Conservation (phyloP, 2,797 vertebrate genomes). For the Lepus townsendii region DNA sequence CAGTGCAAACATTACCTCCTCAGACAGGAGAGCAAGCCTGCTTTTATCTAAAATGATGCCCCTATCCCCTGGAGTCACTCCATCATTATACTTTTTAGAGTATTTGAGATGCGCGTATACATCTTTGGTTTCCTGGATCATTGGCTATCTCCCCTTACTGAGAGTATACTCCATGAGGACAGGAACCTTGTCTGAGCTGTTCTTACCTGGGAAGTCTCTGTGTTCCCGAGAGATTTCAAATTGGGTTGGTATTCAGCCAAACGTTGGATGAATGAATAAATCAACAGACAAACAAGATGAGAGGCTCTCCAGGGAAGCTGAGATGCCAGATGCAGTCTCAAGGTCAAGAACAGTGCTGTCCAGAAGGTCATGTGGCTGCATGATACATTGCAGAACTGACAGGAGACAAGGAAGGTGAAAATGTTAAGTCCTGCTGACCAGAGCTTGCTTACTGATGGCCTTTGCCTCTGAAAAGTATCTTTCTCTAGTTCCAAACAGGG, state of each 20-base stretch:
- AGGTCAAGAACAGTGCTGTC: too few relatives aligned
- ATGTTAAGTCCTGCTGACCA: neutral
- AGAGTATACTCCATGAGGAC: neutral
- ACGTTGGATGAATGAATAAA: neutral
- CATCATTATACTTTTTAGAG: neutral
- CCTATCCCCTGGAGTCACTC: too few relatives aligned
- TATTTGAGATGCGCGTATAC: rapidly evolving
- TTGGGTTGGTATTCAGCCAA: neutral
- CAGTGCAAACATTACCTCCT: too few relatives aligned
- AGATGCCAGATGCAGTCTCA: neutral
- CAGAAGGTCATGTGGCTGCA: neutral
- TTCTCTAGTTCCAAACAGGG: neutral
- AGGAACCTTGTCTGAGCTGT: neutral
- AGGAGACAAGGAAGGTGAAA: neutral
- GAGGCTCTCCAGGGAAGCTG: neutral
- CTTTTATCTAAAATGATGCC: neutral
- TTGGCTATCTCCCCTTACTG: neutral
- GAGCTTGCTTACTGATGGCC: neutral
- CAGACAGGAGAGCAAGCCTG: neutral
- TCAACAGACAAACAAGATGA: neutral
- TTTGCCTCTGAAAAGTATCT: neutral
- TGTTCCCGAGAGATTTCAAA: neutral
- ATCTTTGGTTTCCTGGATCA: neutral
- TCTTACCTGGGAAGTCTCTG: neutral
- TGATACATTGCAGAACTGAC: neutral